Percentiles rank a stretch among this genome's conserved stretches.
Conservation (phyloP, 2,113 vertebrate species). For the Spheniscus mendiculus region DNA sequence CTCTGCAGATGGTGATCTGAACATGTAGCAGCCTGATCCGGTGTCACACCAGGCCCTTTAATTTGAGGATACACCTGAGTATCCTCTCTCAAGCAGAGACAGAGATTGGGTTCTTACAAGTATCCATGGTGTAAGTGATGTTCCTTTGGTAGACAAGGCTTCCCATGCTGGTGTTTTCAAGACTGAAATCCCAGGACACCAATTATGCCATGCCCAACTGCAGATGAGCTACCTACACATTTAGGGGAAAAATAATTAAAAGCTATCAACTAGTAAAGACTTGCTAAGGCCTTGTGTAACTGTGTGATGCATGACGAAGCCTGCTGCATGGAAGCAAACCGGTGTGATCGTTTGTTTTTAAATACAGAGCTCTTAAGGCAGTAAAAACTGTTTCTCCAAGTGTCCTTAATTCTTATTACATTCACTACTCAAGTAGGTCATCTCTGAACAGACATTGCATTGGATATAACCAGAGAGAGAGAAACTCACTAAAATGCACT, state of each 20-base stretch:
- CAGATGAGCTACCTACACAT: not conserved
- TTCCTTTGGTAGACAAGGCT: not conserved
- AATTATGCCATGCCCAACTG: not conserved
- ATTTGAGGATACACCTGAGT: not conserved
- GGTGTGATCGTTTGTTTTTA: not conserved
- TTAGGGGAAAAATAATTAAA: not conserved
- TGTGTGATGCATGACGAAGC: conserved; percentile 5
- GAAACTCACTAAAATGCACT: conserved; percentile 72
- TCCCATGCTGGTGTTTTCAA: not conserved
- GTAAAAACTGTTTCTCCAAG: not conserved
- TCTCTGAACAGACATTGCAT: conserved; percentile 20
- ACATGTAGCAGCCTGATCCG: rapidly evolving
- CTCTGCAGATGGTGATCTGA: not conserved
- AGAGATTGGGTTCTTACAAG: not conserved
- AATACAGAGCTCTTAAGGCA: conserved; percentile 17
- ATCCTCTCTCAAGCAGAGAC: not conserved
- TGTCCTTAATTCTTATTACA: not conserved
- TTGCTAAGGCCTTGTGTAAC: not conserved
- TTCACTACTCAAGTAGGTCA: conserved; percentile 40
- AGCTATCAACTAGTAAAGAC: not conserved
- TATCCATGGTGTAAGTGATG: not conserved
- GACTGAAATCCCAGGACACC: not conserved
- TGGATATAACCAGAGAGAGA: conserved; percentile 39
- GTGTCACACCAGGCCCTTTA: not conserved
- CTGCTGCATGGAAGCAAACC: conserved; percentile 22